These are phyloP conservation scores for Gymnobelideus leadbeateri DNA, from an alignment of 2,113 vertebrate genomes.

Conservation along the genomic window DNA sequence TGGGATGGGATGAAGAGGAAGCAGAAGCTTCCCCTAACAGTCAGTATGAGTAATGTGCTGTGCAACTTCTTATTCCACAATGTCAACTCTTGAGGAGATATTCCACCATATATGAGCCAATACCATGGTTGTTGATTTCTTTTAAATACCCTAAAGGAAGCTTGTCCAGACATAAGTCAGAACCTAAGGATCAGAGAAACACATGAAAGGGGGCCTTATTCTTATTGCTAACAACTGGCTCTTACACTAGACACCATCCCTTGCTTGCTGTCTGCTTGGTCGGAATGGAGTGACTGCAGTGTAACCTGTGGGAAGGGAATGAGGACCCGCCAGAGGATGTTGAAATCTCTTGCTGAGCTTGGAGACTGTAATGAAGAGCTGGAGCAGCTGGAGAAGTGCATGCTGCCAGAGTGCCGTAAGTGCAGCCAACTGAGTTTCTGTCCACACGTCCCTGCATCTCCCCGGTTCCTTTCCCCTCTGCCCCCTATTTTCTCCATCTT, in stretches of 20 bases:
- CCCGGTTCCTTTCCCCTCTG: not conserved
- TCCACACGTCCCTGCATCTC: not conserved
- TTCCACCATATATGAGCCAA: not conserved
- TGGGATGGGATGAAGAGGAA: not conserved
- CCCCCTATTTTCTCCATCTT: not conserved
- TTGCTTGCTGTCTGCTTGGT: slow-evolving; percentile 95
- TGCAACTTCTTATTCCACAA: not conserved
- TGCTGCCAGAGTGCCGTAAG: slow-evolving; percentile 99
- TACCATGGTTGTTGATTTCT: not conserved
- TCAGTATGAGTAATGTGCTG: not conserved
- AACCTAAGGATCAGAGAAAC: not conserved
- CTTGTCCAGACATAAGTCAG: not conserved
- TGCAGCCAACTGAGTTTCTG: slow-evolving; percentile 45
- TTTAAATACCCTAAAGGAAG: not conserved
- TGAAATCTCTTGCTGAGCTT: slow-evolving; percentile 96
- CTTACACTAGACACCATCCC: slow-evolving; percentile 93
- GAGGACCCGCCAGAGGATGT: slow-evolving; percentile 92
- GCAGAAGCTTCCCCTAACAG: not conserved
- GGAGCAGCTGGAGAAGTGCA: slow-evolving; percentile 98
- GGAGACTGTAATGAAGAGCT: slow-evolving; percentile 97
- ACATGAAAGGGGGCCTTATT: not conserved
- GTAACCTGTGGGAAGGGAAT: slow-evolving; percentile 96
- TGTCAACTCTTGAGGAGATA: not conserved
- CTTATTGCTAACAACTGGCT: slow-evolving; percentile 43
- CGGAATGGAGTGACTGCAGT: slow-evolving; percentile 98